Base-by-base conservation (phyloP, 2,113 vertebrate genomes). In the Neogobius melanostomus region DNA sequence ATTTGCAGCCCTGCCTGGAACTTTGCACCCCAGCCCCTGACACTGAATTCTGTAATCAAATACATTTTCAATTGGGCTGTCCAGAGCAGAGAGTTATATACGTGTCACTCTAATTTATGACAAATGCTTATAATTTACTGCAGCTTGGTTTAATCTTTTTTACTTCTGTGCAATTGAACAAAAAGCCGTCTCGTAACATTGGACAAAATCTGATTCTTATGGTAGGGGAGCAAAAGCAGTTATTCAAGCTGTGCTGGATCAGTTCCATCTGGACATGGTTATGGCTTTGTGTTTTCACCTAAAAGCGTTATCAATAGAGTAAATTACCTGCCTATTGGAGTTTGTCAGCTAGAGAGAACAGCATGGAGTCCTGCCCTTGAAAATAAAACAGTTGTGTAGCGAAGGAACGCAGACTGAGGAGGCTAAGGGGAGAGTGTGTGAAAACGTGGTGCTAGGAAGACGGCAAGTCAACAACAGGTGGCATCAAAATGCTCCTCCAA, bases 261-360 rank as follows among this genome's bases (percentile, higher is more conserved):
- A 5, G 52, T 72, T 83, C 79, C 88, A 88, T 89, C 88, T 90
- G 90, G 86, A 85, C 64, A 76, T 73, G 75, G 83, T 88, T 88
- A 84, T 9, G 36, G 60, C 64, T 85, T 85, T 76, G 74, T 81
- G 79, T 85, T 83, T 84, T 76, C 49, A 59, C 75, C 83, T 74
- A 87, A 64, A 86, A 86, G 76, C 77, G 77, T 80, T 87, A 83
- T 80, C 79, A 68, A 80, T 69, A 11, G 42, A 54, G 77, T 87
- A 87, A 85, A 91, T 87, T 72, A 76, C 79, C 64, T 36, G 66
- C 69, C 59, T 74, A 70, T 84, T 83, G 69, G 76, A 74, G 78
- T 60, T 43, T 71, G 77, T 78, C 79, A 67, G 44, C 64, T 79
- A 66, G 61, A 2, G 11, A 64, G 71, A 83, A 76, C 71, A 80